These are phyloP conservation scores for Aspidiotus rigidus DNA, from an alignment of 2,888 invertebrate species.

Conservation along the genomic window DNA sequence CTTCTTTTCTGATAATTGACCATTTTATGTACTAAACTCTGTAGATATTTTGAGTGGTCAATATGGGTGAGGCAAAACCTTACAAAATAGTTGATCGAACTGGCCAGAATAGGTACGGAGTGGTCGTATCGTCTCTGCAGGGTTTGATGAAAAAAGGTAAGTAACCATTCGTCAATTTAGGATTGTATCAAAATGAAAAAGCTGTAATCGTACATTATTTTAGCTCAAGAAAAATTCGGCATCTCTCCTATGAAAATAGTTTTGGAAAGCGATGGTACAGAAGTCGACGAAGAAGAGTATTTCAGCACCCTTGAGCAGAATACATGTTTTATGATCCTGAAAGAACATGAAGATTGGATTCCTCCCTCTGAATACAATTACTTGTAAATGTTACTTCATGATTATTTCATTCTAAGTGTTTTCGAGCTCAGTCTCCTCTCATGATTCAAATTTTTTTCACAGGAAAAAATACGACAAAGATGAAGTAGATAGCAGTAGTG, in stretches of 20 bases:
- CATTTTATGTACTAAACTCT: not conserved
- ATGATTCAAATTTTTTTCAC: not conserved
- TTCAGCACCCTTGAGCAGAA: constrained; percentile 83
- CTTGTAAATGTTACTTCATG: constrained; percentile 13
- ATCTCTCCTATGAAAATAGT: constrained; percentile 60
- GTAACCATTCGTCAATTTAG: not conserved
- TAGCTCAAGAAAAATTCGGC: constrained; percentile 61
- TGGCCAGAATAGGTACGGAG: constrained; percentile 70
- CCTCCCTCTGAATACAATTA: constrained; percentile 34
- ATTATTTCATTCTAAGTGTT: not conserved
- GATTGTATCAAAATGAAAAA: not conserved
- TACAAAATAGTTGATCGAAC: constrained; percentile 72
- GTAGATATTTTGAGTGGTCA: not conserved
- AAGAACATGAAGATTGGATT: constrained; percentile 39
- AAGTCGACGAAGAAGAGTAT: constrained; percentile 91
- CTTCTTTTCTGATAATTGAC: not conserved
- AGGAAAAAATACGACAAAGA: constrained; percentile 29
- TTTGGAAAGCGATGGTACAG: constrained; percentile 84
- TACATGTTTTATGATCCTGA: constrained; percentile 70
- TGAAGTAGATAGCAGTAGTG: constrained; percentile 43
- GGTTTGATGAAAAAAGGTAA: constrained; percentile 59
- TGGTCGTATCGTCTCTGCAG: constrained; percentile 68
- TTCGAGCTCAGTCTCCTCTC: not conserved
- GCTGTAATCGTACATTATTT: constrained; percentile 24
- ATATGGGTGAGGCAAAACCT: constrained; percentile 43